Evolutionary conservation across 2,797 vertebrate species (phyloP).

Genomic region (Rhinophrynus dorsalis): DNA sequence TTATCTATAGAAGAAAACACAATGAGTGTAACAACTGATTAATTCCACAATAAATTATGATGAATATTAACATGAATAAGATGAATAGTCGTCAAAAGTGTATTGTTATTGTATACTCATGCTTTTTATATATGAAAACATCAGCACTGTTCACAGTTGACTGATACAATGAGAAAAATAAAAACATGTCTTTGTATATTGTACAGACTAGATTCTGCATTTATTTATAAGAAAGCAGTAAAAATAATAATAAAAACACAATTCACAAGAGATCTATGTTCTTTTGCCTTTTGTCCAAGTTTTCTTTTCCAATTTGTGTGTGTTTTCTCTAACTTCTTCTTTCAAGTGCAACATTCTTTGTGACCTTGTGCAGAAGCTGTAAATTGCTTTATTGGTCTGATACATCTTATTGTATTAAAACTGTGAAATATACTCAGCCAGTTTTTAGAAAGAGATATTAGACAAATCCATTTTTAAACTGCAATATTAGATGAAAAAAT

Average conservation of each 20-base stretch:
- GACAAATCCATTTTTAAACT: constrained; percentile 32
- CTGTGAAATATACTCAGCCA: constrained; percentile 23
- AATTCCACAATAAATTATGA: constrained; percentile 2
- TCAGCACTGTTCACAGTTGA: neutral
- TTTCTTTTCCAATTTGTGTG: constrained; percentile 19
- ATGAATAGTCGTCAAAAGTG: neutral
- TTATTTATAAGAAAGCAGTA: constrained; percentile 19
- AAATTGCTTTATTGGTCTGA: constrained; percentile 43
- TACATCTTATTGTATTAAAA: constrained; percentile 44
- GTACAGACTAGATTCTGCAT: neutral
- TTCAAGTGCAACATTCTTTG: constrained; percentile 11
- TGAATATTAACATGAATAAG: constrained; percentile 1
- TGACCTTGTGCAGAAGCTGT: constrained; percentile 39
- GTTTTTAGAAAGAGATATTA: constrained; percentile 38
- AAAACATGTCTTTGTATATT: constrained; percentile 8
- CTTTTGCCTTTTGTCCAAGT: constrained; percentile 23
- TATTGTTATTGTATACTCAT: constrained; percentile 12
- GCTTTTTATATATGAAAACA: neutral
- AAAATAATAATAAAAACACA: constrained; percentile 10
- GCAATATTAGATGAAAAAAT: neutral
- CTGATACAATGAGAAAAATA: neutral
- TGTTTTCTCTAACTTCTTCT: constrained; percentile 18
- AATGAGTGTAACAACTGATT: too few species aligned
- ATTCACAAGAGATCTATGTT: constrained; percentile 26
- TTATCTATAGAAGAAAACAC: too few species aligned